A percentile compares a stretch with the other conserved stretches of the same genome.
Evolutionary conservation across 2,797 vertebrate genomes (phyloP).

Genomic region (Pagetopsis macropterus): DNA sequence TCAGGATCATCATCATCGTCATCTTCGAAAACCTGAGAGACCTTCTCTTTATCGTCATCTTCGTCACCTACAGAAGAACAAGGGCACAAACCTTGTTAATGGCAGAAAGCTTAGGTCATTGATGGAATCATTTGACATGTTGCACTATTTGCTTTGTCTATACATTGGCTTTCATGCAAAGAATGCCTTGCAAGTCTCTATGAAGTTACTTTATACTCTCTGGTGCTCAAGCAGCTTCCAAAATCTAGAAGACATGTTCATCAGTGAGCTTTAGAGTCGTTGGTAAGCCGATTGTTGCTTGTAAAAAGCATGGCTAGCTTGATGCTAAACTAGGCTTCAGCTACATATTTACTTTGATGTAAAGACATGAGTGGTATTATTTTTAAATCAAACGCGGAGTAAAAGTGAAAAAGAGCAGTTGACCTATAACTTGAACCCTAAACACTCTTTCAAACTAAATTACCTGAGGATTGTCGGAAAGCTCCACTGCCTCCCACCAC

Average conservation of each 20-base stretch:
- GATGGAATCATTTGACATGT: not conserved
- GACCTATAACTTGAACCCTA: not conserved
- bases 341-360: not conserved
- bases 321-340: no score
- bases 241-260: not conserved
- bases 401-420: not conserved
- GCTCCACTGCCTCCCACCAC: slow-evolving; percentile 76
- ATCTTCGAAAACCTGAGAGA: slow-evolving; percentile 85
- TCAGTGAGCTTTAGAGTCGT: not conserved
- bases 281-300: no score
- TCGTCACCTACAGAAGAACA: slow-evolving; percentile 88
- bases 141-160: no score
- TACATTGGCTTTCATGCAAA: not conserved
- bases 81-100: not conserved
- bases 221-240: no score
- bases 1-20: slow-evolving; percentile 92
- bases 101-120: not conserved
- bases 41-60: slow-evolving; percentile 83
- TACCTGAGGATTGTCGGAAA: slow-evolving; percentile 97
- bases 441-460: not conserved
- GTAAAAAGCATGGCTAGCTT: no score
- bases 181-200: not conserved
- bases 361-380: not conserved
- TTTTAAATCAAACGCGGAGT: not conserved
- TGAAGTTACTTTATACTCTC: not conserved